A percentile compares a stretch with the other conserved stretches of the same genome.
Conservation (phyloP, 2,797 vertebrate species). For the Enteromius thamalakanensis region DNA sequence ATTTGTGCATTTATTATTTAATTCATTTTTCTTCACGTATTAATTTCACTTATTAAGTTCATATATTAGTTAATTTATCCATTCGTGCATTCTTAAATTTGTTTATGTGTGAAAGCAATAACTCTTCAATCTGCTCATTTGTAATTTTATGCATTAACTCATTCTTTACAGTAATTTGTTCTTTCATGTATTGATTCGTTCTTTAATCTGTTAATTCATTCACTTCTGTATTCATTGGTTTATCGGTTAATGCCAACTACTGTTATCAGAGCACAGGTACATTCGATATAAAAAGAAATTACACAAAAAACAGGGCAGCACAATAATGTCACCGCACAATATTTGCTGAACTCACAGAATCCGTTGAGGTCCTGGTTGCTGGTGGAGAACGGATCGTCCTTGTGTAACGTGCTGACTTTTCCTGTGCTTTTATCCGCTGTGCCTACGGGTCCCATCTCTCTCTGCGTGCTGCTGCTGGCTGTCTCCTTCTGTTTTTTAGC, state of each 20-base stretch:
- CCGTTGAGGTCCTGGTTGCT: slow-evolving; percentile 95
- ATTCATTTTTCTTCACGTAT: background rate
- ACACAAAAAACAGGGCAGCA: background rate
- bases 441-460: slow-evolving; percentile 94
- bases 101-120: background rate
- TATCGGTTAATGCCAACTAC: background rate
- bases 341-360: slow-evolving; percentile 85
- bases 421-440: slow-evolving; percentile 87
- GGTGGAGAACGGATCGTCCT: slow-evolving; percentile 94
- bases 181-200: background rate
- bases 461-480: slow-evolving; percentile 90
- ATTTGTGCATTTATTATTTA: background rate
- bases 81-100: background rate
- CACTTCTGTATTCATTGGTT: background rate
- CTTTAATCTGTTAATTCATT: background rate
- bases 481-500: slow-evolving; percentile 99
- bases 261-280: background rate
- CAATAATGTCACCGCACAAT: slow-evolving; percentile 1
- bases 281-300: background rate
- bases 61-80: background rate
- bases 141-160: background rate
- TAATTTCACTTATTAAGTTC: background rate
- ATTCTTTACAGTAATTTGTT: background rate
- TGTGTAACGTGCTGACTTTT: slow-evolving; percentile 90
- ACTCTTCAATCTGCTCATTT: background rate